phyloP scores from a whole-genome alignment of 2,797 vertebrate species.

The Vipera ursinii region DNA sequence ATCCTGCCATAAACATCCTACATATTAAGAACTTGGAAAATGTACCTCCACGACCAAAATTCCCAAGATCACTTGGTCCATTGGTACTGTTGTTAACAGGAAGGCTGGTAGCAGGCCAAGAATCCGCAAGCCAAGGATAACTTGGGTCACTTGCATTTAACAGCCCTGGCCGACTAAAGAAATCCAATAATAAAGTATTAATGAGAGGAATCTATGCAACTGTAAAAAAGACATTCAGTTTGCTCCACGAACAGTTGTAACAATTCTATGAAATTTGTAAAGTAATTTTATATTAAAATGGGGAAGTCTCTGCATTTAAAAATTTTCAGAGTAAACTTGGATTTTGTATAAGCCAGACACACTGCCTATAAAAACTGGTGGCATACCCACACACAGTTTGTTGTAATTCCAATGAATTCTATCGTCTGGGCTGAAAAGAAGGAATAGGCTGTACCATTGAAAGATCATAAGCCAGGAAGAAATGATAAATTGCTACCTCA shows the following conservation, averaged over 20 bases:
- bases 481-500: conserved; percentile 84
- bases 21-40: not conserved
- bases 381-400: conserved; percentile 47
- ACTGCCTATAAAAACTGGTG: conserved; percentile 50
- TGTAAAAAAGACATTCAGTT: not conserved
- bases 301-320: conserved; percentile 57
- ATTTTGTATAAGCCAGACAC: conserved; percentile 60
- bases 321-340: conserved; percentile 60
- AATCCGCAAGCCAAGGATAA: conserved; percentile 98
- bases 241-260: conserved; percentile 5
- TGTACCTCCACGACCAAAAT: conserved; percentile 93
- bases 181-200: conserved; percentile 40
- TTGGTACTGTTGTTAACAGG: conserved; percentile 91
- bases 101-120: conserved; percentile 95
- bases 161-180: conserved; percentile 87
- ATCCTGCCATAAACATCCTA: not conserved
- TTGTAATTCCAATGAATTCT: conserved; percentile 75
- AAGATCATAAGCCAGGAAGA: conserved; percentile 71
- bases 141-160: conserved; percentile 89
- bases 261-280: conserved; percentile 47
- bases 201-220: not conserved
- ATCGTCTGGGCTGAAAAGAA: conserved; percentile 58
- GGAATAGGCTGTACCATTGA: conserved; percentile 64
- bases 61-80: conserved; percentile 91
- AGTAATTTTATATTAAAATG: conserved; percentile 64